phyloP scores from a whole-genome alignment of 2,888 invertebrate genomes.

The Hipparchia semele region DNA sequence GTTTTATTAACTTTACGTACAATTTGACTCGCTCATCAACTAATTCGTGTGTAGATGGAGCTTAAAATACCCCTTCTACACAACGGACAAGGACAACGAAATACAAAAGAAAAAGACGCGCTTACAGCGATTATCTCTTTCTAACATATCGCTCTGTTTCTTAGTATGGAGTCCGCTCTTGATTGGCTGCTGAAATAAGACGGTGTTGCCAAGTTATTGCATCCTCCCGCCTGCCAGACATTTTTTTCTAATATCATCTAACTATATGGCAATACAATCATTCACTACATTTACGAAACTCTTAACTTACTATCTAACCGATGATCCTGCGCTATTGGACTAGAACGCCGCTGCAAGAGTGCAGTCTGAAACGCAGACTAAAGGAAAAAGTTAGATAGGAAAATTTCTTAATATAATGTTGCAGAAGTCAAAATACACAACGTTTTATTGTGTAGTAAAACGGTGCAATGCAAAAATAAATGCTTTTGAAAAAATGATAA shows the following conservation, averaged over 20 bases:
- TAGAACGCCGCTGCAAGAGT: constrained; percentile 51
- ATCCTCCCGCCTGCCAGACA: constrained; percentile 75
- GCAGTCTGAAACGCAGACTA: constrained; percentile 32
- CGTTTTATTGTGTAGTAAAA: too few species aligned
- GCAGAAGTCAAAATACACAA: not conserved
- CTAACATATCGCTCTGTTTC: not conserved
- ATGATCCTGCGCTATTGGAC: constrained; percentile 64
- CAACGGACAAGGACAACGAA: not conserved
- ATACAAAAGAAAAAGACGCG: constrained; percentile 10
- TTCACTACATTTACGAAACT: constrained; percentile 74
- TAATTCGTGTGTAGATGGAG: not conserved
- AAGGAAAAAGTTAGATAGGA: not conserved
- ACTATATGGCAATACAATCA: constrained; percentile 74
- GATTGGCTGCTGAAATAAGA: constrained; percentile 34
- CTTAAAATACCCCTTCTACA: constrained; percentile 5
- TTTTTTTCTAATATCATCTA: constrained; percentile 70
- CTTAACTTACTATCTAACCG: constrained; percentile 70
- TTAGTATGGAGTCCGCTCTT: not conserved
- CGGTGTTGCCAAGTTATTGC: constrained; percentile 61
- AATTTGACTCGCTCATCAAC: not conserved
- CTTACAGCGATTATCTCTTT: not conserved
- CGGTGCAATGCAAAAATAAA: too few species aligned
- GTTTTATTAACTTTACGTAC: too few species aligned
- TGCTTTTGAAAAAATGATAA: too few species aligned
- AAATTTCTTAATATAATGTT: not conserved